Evolutionary conservation across 2,888 invertebrate species (phyloP).

Genomic region (Eudemis profundana): DNA sequence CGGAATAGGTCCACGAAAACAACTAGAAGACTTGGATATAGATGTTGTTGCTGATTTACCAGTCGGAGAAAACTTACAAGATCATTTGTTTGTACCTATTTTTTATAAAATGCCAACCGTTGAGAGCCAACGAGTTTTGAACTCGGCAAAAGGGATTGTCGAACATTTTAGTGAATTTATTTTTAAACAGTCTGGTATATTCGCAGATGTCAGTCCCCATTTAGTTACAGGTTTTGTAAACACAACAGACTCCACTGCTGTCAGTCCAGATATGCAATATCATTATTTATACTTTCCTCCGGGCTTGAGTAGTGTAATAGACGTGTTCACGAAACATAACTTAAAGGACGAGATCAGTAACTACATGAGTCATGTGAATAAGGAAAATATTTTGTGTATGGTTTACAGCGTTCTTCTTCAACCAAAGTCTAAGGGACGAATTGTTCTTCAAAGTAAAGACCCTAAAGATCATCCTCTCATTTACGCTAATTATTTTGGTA

Average conservation of each 20-base stretch:
- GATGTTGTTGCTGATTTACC: slow-evolving; percentile 73
- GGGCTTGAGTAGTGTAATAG: slow-evolving; percentile 56
- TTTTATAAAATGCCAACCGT: slow-evolving; percentile 62
- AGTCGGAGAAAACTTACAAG: slow-evolving; percentile 83
- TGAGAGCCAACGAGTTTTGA: slow-evolving; percentile 49
- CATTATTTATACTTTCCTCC: slow-evolving; percentile 66
- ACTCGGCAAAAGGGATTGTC: slow-evolving; percentile 57
- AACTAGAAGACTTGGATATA: slow-evolving; percentile 69
- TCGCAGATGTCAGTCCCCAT: slow-evolving; percentile 72
- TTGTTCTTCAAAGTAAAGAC: slow-evolving; percentile 87
- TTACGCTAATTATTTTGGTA: slow-evolving; percentile 86
- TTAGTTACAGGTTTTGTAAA: slow-evolving; percentile 65
- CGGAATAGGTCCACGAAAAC: slow-evolving; percentile 78
- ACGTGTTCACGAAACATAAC: slow-evolving; percentile 58
- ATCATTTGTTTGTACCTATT: slow-evolving; percentile 76
- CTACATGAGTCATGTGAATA: slow-evolving; percentile 53
- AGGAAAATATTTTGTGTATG: slow-evolving; percentile 66
- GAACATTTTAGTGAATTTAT: slow-evolving; percentile 74
- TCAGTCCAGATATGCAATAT: slow-evolving; percentile 64
- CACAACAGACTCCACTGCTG: slow-evolving; percentile 61
- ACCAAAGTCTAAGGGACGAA: slow-evolving; percentile 88
- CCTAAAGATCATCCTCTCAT: slow-evolving; percentile 88
- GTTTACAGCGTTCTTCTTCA: slow-evolving; percentile 86
- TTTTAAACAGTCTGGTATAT: slow-evolving; percentile 74
- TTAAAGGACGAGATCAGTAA: slow-evolving; percentile 54